phyloP scores from a whole-genome alignment of 1,140 invertebrate genomes.

The Drosophila murphyi region DNA sequence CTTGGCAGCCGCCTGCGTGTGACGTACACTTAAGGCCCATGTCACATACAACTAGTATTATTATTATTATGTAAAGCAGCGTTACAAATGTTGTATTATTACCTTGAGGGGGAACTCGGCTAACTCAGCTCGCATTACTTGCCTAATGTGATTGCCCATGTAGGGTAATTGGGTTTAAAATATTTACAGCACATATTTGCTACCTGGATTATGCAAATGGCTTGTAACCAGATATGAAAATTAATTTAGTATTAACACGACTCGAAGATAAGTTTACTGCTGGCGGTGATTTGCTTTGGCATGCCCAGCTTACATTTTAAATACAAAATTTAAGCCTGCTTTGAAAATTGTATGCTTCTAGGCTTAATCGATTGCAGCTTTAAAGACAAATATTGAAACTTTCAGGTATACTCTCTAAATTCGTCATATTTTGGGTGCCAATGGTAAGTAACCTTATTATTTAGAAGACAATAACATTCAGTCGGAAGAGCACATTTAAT shows the following conservation, averaged over 20 bases:
- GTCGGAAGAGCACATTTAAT: no score
- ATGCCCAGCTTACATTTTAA: no score
- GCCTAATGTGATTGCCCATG: neutral
- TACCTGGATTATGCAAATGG: neutral
- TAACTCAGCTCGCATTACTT: neutral
- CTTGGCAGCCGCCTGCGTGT: constrained; percentile 33
- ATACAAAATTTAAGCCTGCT: no score
- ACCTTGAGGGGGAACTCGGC: constrained; percentile 22
- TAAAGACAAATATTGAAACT: no score
- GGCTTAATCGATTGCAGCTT: no score
- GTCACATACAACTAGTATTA: constrained; percentile 73
- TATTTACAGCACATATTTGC: neutral
- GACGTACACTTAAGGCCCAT: constrained; percentile 64
- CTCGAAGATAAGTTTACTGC: neutral
- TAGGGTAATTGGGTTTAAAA: neutral
- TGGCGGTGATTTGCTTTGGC: neutral
- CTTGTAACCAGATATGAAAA: neutral
- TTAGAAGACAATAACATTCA: no score
- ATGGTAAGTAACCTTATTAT: no score
- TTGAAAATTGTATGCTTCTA: no score
- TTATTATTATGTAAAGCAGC: constrained; percentile 73
- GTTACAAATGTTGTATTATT: constrained; percentile 54
- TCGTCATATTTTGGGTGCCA: no score
- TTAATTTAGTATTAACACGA: neutral
- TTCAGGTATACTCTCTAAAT: no score